phyloP scores from a whole-genome alignment of 2,888 invertebrate species.

The Oxystoma pomonae region DNA sequence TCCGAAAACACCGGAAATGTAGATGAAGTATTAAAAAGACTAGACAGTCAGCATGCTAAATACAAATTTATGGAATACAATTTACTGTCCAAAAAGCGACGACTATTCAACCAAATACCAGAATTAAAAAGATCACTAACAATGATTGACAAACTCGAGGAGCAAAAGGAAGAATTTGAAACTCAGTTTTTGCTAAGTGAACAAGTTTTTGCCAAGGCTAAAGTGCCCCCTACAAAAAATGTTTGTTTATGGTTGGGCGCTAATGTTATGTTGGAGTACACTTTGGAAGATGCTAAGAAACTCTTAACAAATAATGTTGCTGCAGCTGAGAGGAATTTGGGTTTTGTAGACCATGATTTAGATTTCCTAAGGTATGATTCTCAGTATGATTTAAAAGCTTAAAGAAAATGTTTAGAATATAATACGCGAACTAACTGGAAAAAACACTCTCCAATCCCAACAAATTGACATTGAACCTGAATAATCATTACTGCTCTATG shows the following conservation, averaged over 20 bases:
- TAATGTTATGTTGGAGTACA: slow-evolving; percentile 97
- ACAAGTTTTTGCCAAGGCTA: slow-evolving; percentile 75
- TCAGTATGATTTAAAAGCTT: too few relatives aligned
- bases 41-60: slow-evolving; percentile 93
- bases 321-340: slow-evolving; percentile 78
- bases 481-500: too few relatives aligned
- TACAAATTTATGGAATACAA: slow-evolving; percentile 97
- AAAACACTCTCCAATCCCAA: too few relatives aligned
- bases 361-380: slow-evolving; percentile 78
- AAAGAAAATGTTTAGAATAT: too few relatives aligned
- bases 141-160: slow-evolving; percentile 85
- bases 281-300: slow-evolving; percentile 83
- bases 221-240: slow-evolving; percentile 83
- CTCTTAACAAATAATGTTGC: slow-evolving; percentile 79
- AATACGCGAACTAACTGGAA: too few relatives aligned
- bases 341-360: slow-evolving; percentile 85
- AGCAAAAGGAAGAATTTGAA: slow-evolving; percentile 74
- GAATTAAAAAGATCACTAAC: slow-evolving; percentile 87
- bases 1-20: slow-evolving; percentile 78
- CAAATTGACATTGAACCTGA: too few relatives aligned
- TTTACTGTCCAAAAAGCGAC: slow-evolving; percentile 77
- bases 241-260: slow-evolving; percentile 84
- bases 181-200: slow-evolving; percentile 91
- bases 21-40: slow-evolving; percentile 76
- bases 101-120: slow-evolving; percentile 89